Conservation (phyloP, 2,888 invertebrate species). For the Platycheirus rosarum region DNA sequence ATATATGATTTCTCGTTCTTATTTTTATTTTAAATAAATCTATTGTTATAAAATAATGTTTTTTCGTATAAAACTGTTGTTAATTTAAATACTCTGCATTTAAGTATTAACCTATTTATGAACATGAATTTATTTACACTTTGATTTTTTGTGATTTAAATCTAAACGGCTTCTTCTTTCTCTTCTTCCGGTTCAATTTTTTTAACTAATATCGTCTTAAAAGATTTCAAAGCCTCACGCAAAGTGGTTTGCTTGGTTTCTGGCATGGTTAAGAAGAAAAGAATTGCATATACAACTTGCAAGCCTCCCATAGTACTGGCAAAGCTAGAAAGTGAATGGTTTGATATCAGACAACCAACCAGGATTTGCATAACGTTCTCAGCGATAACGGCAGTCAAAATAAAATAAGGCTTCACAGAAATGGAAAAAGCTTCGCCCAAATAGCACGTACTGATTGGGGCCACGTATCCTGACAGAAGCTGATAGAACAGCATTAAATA, state of each 20-base stretch:
- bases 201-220: constrained; percentile 64
- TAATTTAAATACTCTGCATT: no score
- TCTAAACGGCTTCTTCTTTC: no score
- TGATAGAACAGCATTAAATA: constrained; percentile 75
- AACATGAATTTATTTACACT: no score
- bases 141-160: no score
- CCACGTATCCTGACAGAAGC: constrained; percentile 77
- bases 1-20: no score
- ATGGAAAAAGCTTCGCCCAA: constrained; percentile 79
- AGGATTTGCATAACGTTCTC: constrained; percentile 76
- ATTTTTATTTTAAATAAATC: no score
- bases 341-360: background rate
- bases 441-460: constrained; percentile 76
- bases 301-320: constrained; percentile 67
- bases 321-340: background rate
- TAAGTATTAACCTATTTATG: no score
- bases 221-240: constrained; percentile 76
- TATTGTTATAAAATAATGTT: no score
- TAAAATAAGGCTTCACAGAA: constrained; percentile 76
- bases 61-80: no score
- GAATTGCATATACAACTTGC: constrained; percentile 71
- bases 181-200: no score
- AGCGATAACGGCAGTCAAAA: constrained; percentile 75
- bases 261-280: constrained; percentile 76
- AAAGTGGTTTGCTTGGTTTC: constrained; percentile 78